A percentile compares a stretch with the other conserved stretches of the same genome.
phyloP scores from a whole-genome alignment of 2,888 invertebrate species.

The Parnassius glacialis region DNA sequence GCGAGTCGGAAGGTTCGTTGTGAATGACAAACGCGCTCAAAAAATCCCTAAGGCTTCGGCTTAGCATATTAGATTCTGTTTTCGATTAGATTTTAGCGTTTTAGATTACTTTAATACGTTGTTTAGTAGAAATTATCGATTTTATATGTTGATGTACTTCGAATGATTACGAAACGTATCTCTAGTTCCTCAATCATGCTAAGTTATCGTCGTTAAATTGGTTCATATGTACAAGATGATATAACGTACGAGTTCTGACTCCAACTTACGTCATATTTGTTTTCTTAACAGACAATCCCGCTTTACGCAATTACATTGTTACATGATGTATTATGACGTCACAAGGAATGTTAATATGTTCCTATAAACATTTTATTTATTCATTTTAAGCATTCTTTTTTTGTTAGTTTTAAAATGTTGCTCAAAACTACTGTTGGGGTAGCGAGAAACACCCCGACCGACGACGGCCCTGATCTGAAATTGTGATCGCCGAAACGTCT shows the following conservation, averaged over 20 bases:
- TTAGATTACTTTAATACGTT: too few species aligned
- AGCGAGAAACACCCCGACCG: too few species aligned
- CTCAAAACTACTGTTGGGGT: too few species aligned
- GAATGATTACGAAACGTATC: background rate
- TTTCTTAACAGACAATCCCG: constrained; percentile 2
- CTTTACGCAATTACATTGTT: constrained; percentile 14
- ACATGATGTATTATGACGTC: constrained; percentile 4
- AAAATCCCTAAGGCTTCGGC: too few species aligned
- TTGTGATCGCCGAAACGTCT: too few species aligned
- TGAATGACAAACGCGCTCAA: too few species aligned
- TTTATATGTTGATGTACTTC: background rate
- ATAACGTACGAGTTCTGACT: background rate
- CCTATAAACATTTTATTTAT: background rate
- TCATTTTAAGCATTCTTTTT: background rate
- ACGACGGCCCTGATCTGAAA: too few species aligned
- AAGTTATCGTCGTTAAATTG: background rate
- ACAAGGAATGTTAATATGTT: background rate
- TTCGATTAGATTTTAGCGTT: too few species aligned
- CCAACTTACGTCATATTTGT: constrained; percentile 6
- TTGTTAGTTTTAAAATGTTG: too few species aligned
- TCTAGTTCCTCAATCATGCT: background rate
- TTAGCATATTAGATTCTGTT: too few species aligned
- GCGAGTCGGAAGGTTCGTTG: too few species aligned
- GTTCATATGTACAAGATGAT: background rate
- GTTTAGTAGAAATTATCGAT: background rate